phyloP scores from a whole-genome alignment of 1,140 invertebrate species.

The Saccostrea cuccullata region DNA sequence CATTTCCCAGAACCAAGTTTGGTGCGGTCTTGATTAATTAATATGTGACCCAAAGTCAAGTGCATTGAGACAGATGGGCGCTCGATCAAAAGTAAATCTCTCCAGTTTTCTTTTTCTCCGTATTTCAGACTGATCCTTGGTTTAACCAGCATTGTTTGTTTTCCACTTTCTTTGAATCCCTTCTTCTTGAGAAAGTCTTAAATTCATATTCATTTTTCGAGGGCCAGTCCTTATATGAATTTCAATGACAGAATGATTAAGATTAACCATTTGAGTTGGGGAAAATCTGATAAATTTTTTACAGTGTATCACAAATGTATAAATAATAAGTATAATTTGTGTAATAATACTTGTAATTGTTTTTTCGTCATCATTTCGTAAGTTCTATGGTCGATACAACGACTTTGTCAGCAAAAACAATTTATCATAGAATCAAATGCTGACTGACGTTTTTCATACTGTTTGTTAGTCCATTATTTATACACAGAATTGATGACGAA shows the following conservation, averaged over 20 bases:
- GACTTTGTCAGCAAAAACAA: too few relatives aligned
- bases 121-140: not conserved
- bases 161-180: not conserved
- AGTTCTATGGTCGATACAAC: too few relatives aligned
- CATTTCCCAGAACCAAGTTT: constrained; percentile 42
- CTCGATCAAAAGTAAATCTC: not conserved
- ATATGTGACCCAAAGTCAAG: constrained; percentile 44
- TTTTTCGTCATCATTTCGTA: too few relatives aligned
- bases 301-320: too few relatives aligned
- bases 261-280: too few relatives aligned
- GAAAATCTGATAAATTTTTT: too few relatives aligned
- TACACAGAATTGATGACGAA: too few relatives aligned
- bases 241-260: not conserved
- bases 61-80: constrained; percentile 34
- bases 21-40: constrained; percentile 38
- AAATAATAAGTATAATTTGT: too few relatives aligned
- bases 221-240: not conserved
- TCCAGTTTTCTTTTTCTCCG: not conserved
- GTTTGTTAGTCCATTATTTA: too few relatives aligned
- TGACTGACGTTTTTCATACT: too few relatives aligned
- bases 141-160: not conserved
- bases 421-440: too few relatives aligned
- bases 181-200: not conserved
- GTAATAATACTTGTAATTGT: too few relatives aligned
- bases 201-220: not conserved